Evolutionary conservation across 2,113 vertebrate genomes (phyloP).

Genomic region (Chrysemys picta): DNA sequence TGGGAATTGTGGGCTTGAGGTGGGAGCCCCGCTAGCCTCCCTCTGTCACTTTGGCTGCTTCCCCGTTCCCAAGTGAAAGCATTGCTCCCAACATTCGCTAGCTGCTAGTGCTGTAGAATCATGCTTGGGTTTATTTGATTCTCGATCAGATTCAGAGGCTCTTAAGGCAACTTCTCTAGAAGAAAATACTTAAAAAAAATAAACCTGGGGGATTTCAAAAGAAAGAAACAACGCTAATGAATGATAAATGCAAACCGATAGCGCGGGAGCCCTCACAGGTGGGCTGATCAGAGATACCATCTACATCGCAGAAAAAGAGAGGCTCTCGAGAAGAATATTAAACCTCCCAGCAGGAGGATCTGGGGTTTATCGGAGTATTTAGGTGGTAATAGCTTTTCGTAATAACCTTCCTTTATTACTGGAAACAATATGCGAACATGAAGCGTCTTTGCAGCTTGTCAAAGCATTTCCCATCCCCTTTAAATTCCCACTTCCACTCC

Average conservation of each 20-base stretch:
- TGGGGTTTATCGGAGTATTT: not conserved
- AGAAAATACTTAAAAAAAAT: not conserved
- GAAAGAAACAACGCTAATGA: rapidly evolving
- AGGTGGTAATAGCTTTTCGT: conserved; percentile 21
- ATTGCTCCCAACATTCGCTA: not conserved
- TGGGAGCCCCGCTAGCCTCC: not conserved
- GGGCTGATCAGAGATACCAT: not conserved
- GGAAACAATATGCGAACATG: not conserved
- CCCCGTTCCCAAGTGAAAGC: not conserved
- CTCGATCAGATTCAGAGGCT: not conserved
- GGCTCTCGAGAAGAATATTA: conserved; percentile 18
- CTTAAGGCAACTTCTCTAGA: not conserved
- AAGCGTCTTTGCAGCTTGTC: not conserved
- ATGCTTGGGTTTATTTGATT: not conserved
- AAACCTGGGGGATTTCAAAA: not conserved
- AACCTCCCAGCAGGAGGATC: not conserved
- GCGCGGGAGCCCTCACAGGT: rapidly evolving
- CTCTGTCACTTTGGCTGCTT: not conserved
- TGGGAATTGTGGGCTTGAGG: not conserved
- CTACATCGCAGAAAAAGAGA: not conserved
- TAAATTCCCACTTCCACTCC: rapidly evolving
- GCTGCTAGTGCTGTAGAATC: not conserved
- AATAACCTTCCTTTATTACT: conserved; percentile 7
- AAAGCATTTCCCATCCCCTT: not conserved
- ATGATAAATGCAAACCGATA: not conserved